A percentile compares a stretch with the other conserved stretches of the same genome.
phyloP scores from a whole-genome alignment of 2,888 invertebrate species.

The Drosophila kambysellisi region DNA sequence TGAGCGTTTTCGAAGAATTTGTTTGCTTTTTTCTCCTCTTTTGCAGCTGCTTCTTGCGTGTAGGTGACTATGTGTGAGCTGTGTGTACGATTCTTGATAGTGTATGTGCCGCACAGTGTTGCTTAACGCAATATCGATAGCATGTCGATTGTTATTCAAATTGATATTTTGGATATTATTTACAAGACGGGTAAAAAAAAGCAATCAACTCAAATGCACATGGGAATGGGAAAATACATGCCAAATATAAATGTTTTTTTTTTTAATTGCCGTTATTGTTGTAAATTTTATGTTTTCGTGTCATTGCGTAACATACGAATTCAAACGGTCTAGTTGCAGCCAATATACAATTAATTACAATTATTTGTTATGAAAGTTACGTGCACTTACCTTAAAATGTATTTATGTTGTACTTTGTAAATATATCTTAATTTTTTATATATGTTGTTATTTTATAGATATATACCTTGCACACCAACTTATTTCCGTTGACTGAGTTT shows the following conservation, averaged over 20 bases:
- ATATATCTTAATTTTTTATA: slow-evolving; percentile 14
- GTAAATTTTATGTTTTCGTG: slow-evolving; percentile 37
- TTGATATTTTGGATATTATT: slow-evolving; percentile 29
- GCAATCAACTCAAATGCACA: slow-evolving; percentile 2
- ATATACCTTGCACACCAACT: slow-evolving; percentile 36
- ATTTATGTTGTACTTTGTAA: neutral
- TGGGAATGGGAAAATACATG: neutral
- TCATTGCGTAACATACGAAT: slow-evolving; percentile 58
- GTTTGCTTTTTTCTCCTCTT: slow-evolving; percentile 48
- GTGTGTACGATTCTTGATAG: slow-evolving; percentile 20
- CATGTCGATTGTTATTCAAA: slow-evolving; percentile 51
- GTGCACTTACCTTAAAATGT: slow-evolving; percentile 1
- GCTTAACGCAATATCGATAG: slow-evolving; percentile 43
- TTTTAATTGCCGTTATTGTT: slow-evolving; percentile 7
- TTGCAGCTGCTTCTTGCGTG: slow-evolving; percentile 42
- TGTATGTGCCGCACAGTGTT: slow-evolving; percentile 37
- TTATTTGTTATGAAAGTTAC: slow-evolving; percentile 1
- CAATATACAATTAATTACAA: slow-evolving; percentile 18
- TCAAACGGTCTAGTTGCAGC: slow-evolving; percentile 35
- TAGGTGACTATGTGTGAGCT: slow-evolving; percentile 26
- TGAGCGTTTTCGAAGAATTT: slow-evolving; percentile 44
- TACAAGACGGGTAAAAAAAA: slow-evolving; percentile 9
- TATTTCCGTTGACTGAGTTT: slow-evolving; percentile 81
- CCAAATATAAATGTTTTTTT: slow-evolving; percentile 2
- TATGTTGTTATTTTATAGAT: slow-evolving; percentile 23